Base-by-base conservation (phyloP, 2,797 vertebrate species). In the Champsocephalus gunnari region DNA sequence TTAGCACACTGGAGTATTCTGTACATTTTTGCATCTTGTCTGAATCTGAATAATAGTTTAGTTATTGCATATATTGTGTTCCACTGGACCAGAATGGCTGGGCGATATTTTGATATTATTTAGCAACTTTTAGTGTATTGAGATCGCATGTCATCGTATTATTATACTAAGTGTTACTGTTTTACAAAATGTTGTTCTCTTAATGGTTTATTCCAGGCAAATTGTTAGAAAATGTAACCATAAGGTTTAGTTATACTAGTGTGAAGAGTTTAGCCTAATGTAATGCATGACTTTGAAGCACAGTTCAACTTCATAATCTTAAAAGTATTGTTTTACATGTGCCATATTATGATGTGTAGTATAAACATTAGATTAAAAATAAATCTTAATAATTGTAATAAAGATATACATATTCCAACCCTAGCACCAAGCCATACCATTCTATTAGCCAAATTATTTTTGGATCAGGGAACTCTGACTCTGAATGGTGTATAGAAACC, bases 21-120 rank as follows among this genome's bases (percentile, higher is more conserved):
- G 34, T 38, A 4, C 53, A 2, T 41, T 60, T 41, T 64, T 69
- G 67, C 60, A 78, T 69, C 34, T 73, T 79, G 51, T 3, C 19
- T 9, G 0, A 14, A 24, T 21, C 10, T 7, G 51, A 54, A 41
- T 19, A 12, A 7, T 41, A 11, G 4, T 12, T 61, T 13, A 48
- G 2, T 24, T 3, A 24, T 12, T 28, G 41, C 11, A 17, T 34
- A 17, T 0, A 7, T 41, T 24, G 62, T 51, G 8, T 43, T 45
- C 7, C 9, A 57, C 21, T 55, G 6, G 54, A 16, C 19, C 47
- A 14, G 16, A 53, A 32, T 14, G 12, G 19, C 9, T 19, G 3
- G 17, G 6, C 3, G 5, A 14, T 54, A 21, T 73, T 63, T 17
- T 7, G 60, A 1, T 17, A 57, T 44, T 12, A 54, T 24, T 61